Percentiles rank a stretch among this genome's conserved stretches.
Evolutionary conservation across 1,140 invertebrate species (phyloP).

Genomic region (Nasonia longicornis): DNA sequence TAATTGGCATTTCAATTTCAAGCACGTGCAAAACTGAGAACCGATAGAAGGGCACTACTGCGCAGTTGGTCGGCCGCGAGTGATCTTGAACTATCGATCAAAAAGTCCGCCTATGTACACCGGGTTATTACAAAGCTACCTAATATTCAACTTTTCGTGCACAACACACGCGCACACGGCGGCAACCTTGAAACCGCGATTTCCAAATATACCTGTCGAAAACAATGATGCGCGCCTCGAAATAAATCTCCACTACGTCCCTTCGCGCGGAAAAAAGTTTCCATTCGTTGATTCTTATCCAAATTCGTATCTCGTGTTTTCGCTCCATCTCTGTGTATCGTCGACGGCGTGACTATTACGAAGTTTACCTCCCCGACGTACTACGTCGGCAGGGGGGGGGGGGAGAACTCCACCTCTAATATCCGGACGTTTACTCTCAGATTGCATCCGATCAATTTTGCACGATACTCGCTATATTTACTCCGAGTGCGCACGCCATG

Average conservation of each 20-base stretch:
- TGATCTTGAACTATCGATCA: conserved; percentile 1
- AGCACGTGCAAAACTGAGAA: too few relatives aligned
- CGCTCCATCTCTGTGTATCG: too few relatives aligned
- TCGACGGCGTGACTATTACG: neutral
- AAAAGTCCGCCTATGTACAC: neutral
- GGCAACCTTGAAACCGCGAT: neutral
- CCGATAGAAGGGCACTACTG: neutral
- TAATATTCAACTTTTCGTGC: neutral
- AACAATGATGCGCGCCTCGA: too few relatives aligned
- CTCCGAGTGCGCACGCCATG: conserved; percentile 2
- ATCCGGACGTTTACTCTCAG: conserved; percentile 29
- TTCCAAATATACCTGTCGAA: neutral
- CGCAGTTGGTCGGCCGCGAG: neutral
- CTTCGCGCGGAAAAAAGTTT: too few relatives aligned
- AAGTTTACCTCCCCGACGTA: neutral
- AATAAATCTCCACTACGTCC: too few relatives aligned
- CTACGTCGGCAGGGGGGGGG: neutral
- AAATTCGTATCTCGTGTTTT: neutral
- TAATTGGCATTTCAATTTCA: too few relatives aligned
- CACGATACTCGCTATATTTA: conserved; percentile 30
- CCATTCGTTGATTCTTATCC: neutral
- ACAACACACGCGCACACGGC: too few relatives aligned
- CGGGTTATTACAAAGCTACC: neutral
- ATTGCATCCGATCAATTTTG: conserved; percentile 44
- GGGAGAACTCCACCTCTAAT: conserved; percentile 17